Conservation (phyloP, 1,140 invertebrate genomes). For the Mizuhopecten yessoensis region DNA sequence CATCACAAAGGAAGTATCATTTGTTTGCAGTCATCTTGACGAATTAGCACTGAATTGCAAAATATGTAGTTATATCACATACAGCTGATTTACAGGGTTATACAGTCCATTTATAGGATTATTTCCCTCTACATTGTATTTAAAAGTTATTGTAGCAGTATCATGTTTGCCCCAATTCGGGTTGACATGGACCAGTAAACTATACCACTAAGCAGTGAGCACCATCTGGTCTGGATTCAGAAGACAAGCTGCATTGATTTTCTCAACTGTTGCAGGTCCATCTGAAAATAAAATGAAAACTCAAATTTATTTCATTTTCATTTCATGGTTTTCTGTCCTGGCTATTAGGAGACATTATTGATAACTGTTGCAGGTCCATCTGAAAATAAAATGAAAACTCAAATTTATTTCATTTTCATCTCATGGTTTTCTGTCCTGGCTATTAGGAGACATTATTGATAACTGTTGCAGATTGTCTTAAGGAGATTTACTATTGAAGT, state of each 20-base stretch:
- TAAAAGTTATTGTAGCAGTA: too few relatives aligned
- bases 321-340: background rate
- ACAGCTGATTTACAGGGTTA: too few relatives aligned
- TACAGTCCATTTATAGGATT: too few relatives aligned
- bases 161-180: too few relatives aligned
- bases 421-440: background rate
- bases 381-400: conserved; percentile 60
- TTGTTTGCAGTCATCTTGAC: too few relatives aligned
- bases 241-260: conserved; percentile 65
- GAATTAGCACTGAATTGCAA: too few relatives aligned
- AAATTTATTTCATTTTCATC: background rate
- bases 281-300: conserved; percentile 65
- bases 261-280: conserved; percentile 75
- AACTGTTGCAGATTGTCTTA: conserved; percentile 68
- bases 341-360: background rate
- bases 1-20: too few relatives aligned
- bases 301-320: background rate
- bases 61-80: too few relatives aligned
- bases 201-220: background rate
- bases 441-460: background rate
- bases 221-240: conserved; percentile 58
- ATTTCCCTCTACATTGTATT: too few relatives aligned
- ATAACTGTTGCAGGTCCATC: conserved; percentile 74
- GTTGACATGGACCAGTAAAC: too few relatives aligned
- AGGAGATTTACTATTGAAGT: background rate